phyloP scores from a whole-genome alignment of 2,888 invertebrate species.

The Eristalis intricaria region DNA sequence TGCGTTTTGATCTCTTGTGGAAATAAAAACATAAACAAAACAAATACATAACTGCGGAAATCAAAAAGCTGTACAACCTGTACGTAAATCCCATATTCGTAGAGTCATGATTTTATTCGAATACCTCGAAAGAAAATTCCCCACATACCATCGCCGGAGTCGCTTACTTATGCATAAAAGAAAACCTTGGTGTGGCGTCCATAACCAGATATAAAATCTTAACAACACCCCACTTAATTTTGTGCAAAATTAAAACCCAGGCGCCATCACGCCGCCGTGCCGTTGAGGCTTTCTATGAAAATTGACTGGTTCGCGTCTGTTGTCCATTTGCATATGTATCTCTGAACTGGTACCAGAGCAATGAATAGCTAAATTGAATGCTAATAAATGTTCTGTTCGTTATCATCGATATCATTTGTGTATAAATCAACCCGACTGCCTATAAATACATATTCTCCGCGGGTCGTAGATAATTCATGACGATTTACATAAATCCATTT shows the following conservation, averaged over 20 bases:
- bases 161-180: background rate
- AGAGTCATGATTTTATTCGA: background rate
- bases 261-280: constrained; percentile 61
- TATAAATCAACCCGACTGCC: constrained; percentile 53
- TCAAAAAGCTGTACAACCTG: background rate
- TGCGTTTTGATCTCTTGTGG: too few species aligned
- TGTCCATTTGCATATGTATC: constrained; percentile 48
- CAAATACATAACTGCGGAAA: background rate
- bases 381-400: constrained; percentile 60
- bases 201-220: background rate
- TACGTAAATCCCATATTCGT: background rate
- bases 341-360: constrained; percentile 53
- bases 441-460: constrained; percentile 33
- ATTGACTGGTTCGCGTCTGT: constrained; percentile 9
- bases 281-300: constrained; percentile 2
- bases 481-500: constrained; percentile 63
- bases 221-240: background rate
- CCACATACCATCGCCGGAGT: background rate
- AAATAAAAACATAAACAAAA: too few species aligned
- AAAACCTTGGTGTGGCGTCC: background rate
- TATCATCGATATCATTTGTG: constrained; percentile 45
- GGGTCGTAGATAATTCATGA: constrained; percentile 15
- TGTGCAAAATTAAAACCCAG: constrained; percentile 28
- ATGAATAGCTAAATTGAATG: constrained; percentile 55
- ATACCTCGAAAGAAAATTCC: background rate